Percentiles rank a stretch among this genome's conserved stretches.
These are phyloP conservation scores for Cotesia vestalis DNA, from an alignment of 1,140 invertebrate genomes.

Conservation along the genomic window DNA sequence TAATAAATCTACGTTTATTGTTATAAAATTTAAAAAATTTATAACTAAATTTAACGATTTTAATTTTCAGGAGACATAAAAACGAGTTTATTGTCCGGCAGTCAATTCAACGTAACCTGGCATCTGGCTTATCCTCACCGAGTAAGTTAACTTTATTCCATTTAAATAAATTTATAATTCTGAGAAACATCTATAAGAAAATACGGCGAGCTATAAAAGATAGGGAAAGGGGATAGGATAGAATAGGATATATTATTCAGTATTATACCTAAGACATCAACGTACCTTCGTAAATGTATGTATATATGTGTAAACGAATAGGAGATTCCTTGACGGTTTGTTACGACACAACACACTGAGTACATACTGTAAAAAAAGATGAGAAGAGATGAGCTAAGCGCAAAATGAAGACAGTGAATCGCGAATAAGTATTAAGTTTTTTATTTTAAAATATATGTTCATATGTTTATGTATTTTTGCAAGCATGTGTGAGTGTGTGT, in stretches of 20 bases:
- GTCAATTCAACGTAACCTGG: conserved; percentile 91
- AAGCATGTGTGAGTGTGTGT: too few species aligned
- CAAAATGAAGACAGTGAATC: not conserved
- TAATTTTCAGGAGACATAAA: conserved; percentile 75
- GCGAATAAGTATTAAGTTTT: conserved; percentile 2
- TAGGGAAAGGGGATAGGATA: too few species aligned
- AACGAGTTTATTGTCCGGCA: conserved; percentile 84
- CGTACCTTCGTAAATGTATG: too few species aligned
- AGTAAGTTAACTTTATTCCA: conserved; percentile 71
- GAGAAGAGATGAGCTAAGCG: not conserved
- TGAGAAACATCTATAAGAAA: too few species aligned
- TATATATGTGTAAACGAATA: too few species aligned
- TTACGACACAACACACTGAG: too few species aligned
- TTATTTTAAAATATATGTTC: too few species aligned
- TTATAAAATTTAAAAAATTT: too few species aligned
- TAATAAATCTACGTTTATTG: too few species aligned
- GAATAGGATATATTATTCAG: not conserved
- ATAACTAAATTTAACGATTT: conserved; percentile 34
- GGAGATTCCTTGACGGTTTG: too few species aligned
- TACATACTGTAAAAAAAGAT: conserved; percentile 2
- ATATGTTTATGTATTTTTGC: too few species aligned
- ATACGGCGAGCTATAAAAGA: too few species aligned
- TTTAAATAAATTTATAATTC: conserved; percentile 1
- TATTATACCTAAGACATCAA: not conserved
- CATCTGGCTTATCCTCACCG: conserved; percentile 91